Conservation (phyloP, 2,797 vertebrate species). For the Petrocephalus schoutedeni region DNA sequence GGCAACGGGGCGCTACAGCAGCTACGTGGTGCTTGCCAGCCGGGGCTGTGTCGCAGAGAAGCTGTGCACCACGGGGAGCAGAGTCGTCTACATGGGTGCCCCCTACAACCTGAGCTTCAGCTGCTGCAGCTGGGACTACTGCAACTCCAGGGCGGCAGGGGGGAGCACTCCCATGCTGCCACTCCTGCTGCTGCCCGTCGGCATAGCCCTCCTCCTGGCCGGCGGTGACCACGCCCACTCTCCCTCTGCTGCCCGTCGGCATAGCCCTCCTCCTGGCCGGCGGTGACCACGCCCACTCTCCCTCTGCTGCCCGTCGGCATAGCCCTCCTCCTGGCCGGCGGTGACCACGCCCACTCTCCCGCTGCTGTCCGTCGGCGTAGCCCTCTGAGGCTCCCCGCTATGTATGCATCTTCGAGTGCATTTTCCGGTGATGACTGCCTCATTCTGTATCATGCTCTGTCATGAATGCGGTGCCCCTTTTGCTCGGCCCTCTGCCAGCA, state of each 20-base stretch:
- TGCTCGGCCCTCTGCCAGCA: background rate
- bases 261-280: too few species aligned
- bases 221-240: background rate
- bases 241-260: too few species aligned
- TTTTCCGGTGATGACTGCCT: background rate
- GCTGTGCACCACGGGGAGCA: slow-evolving; percentile 36
- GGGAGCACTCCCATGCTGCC: background rate
- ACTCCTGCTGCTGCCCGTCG: slow-evolving; percentile 27
- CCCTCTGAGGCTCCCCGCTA: background rate
- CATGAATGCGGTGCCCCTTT: background rate
- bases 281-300: too few species aligned
- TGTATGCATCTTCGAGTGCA: background rate
- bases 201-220: slow-evolving; percentile 5
- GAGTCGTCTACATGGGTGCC: slow-evolving; percentile 34
- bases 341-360: too few species aligned
- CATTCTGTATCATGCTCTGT: background rate
- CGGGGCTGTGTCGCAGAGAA: slow-evolving; percentile 47
- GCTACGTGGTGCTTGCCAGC: slow-evolving; percentile 40
- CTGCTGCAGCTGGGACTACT: slow-evolving; percentile 56
- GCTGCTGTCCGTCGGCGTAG: background rate
- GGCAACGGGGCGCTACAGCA: slow-evolving; percentile 47
- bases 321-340: too few species aligned
- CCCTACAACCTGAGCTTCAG: slow-evolving; percentile 43
- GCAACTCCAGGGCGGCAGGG: slow-evolving; percentile 44
- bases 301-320: too few species aligned